phyloP scores from a whole-genome alignment of 2,888 invertebrate species.

The Anoncus sp. region DNA sequence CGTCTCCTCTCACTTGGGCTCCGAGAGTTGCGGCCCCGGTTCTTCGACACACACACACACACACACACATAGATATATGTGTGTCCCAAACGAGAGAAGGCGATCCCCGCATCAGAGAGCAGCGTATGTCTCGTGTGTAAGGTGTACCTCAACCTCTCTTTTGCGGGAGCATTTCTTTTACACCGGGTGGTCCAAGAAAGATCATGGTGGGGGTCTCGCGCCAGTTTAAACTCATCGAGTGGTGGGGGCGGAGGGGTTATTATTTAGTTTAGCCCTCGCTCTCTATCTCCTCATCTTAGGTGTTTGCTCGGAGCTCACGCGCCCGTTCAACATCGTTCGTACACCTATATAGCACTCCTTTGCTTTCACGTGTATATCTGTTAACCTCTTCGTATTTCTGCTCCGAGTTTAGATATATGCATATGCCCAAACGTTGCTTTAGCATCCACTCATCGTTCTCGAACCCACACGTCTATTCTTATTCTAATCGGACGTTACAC shows the following conservation, averaged over 20 bases:
- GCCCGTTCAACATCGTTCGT: conserved; percentile 28
- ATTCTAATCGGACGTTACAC: conserved; percentile 76
- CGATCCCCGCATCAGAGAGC: not conserved
- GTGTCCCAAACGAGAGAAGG: conserved; percentile 9
- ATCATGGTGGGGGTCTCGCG: conserved; percentile 67
- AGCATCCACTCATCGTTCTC: conserved; percentile 8
- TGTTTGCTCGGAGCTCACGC: conserved; percentile 28
- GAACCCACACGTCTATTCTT: conserved; percentile 78
- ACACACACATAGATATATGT: not conserved
- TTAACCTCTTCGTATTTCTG: conserved; percentile 48
- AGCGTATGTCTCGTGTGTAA: conserved; percentile 16
- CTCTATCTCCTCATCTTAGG: conserved; percentile 80
- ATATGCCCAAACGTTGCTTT: not conserved
- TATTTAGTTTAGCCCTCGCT: conserved; percentile 80
- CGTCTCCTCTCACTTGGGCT: conserved; percentile 72
- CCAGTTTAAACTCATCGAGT: conserved; percentile 54
- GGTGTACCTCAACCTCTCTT: conserved; percentile 37
- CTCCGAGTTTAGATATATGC: conserved; percentile 8
- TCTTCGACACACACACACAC: too few species aligned
- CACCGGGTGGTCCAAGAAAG: conserved; percentile 81
- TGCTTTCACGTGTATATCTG: conserved; percentile 19
- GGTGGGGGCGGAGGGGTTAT: conserved; percentile 76
- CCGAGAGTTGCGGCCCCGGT: conserved; percentile 4
- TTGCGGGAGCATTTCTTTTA: conserved; percentile 66
- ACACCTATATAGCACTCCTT: not conserved